phyloP scores from a whole-genome alignment of 2,797 vertebrate species.

The Tragelaphus eurycerus region DNA sequence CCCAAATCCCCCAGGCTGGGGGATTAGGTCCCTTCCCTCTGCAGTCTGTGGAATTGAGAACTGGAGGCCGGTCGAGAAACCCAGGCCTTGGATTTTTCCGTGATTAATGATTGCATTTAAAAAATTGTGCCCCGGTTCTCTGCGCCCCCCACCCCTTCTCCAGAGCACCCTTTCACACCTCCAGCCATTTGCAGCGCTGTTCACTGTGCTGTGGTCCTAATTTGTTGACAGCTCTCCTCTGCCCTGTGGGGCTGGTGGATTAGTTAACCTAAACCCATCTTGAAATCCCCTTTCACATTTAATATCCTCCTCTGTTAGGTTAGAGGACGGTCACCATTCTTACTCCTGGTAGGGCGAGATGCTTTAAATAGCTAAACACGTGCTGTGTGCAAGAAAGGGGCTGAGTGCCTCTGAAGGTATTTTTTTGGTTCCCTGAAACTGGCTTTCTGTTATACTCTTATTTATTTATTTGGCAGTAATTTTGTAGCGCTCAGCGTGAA shows the following conservation, averaged over 20 bases:
- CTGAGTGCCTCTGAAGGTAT: neutral
- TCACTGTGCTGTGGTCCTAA: neutral
- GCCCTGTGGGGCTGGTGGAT: neutral
- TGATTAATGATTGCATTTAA: neutral
- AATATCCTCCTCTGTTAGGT: neutral
- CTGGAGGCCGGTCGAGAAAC: neutral
- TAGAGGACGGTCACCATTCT: neutral
- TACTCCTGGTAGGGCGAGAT: neutral
- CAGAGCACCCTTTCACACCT: neutral
- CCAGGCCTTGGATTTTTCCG: neutral
- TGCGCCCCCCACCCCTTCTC: neutral
- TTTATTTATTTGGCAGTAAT: neutral
- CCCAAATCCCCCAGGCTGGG: neutral
- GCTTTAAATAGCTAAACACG: neutral
- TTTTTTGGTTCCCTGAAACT: neutral
- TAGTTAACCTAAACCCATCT: neutral
- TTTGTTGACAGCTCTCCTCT: constrained; percentile 21
- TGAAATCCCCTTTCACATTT: constrained; percentile 1
- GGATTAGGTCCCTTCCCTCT: neutral
- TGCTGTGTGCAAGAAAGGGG: neutral
- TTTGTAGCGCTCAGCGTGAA: neutral
- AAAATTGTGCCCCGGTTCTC: neutral
- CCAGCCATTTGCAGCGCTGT: neutral
- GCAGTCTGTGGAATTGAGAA: neutral
- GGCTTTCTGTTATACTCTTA: neutral